Base-by-base conservation (phyloP, 2,797 vertebrate genomes). In the Oreochromis grahami region DNA sequence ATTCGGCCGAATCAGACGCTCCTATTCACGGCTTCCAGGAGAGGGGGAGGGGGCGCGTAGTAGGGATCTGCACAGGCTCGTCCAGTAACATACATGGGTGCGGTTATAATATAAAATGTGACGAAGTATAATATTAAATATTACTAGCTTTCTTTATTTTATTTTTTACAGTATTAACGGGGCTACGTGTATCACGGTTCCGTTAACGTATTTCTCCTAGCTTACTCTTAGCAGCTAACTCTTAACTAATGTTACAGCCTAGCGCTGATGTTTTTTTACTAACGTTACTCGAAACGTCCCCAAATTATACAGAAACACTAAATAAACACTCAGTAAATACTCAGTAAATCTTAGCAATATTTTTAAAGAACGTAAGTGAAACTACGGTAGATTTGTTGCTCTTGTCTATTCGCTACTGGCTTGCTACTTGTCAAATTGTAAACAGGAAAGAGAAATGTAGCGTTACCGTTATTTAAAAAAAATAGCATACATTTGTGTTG, bases 31-130 rank as follows among this genome's bases (percentile, higher is more conserved):
- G 94, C 90, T 93, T 94, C 92, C 76, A 74, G 80, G 87, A 89
- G 92, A 87, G 89, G 94, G 94, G 94, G 93, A 92, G 95, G 95
- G 94, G 94, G 94, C 82, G 84, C 84, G 88, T 80, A 70, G 87
- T 53, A 52, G 80, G 78, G 84, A 89, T 88, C 79, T 74, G 63
- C 82, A 87, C 86, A 17, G 87, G 83, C 83, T 90, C 36, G 86
- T 82, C 82, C 51, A 43, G 51, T 32, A 29, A 77, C 79, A 82
- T 58, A 83, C 14, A 89, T 92, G 94, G 93, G 92, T 92, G 94
- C 91, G 93, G 94, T 89, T 94, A 41, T 48, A 34, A 56, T 7
- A 53, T 7, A 72, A 78, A 92, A 87, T 55, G 34, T 56, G 21
- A 1, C 19, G 1, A 81, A 80, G 38, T 80, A 78, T 1, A 15